A percentile compares a stretch with the other conserved stretches of the same genome.
These are phyloP conservation scores for Burhinus oedicnemus DNA, from an alignment of 2,113 vertebrate species.

Conservation along the genomic window DNA sequence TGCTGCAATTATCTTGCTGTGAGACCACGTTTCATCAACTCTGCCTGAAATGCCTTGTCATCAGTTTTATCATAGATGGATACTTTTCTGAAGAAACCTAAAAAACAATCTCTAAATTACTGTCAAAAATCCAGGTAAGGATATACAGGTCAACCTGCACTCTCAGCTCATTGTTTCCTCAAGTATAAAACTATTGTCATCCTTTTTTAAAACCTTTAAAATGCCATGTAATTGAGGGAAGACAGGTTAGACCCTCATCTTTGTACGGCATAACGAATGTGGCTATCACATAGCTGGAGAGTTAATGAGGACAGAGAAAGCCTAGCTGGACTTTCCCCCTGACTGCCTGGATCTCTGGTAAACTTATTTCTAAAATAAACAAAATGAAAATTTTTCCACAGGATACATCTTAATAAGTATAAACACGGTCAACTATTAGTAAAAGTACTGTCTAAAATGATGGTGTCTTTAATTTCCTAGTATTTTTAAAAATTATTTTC, in stretches of 20 bases:
- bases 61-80: not conserved
- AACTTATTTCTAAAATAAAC: not conserved
- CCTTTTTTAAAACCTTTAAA: not conserved
- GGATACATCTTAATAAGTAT: not conserved
- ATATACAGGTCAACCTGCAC: not conserved
- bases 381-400: not conserved
- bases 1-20: not conserved
- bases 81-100: not conserved
- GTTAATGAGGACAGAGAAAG: not conserved
- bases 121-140: not conserved
- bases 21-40: not conserved
- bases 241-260: not conserved
- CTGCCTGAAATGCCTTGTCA: not conserved
- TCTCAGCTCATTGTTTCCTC: not conserved
- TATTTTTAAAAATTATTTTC: not conserved
- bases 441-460: not conserved
- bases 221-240: not conserved
- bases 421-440: not conserved
- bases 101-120: not conserved
- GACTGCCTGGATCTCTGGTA: not conserved
- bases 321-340: not conserved
- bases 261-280: not conserved
- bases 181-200: not conserved
- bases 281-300: not conserved
- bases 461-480: not conserved